Evolutionary conservation across 2,797 vertebrate species (phyloP).

Genomic region (Melanotaenia pygmaea): DNA sequence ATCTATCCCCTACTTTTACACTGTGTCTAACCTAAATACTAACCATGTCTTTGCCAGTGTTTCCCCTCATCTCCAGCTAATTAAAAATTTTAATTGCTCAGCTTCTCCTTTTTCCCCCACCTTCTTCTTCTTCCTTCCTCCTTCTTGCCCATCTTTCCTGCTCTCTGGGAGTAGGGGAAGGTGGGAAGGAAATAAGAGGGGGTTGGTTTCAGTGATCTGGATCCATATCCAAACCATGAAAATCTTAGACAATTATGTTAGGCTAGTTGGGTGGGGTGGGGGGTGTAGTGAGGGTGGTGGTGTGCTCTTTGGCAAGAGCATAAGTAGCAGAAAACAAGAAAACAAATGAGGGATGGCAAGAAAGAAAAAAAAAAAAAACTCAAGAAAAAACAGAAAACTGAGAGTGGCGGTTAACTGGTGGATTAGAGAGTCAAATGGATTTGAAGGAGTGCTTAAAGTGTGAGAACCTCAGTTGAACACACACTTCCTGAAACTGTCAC

Average conservation of each 20-base stretch:
- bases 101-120: not conserved
- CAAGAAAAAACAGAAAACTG: constrained; percentile 22
- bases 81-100: not conserved
- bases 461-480: constrained; percentile 62
- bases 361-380: not conserved
- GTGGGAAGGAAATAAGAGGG: constrained; percentile 3
- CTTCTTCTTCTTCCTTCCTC: not conserved
- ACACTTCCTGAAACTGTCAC: constrained; percentile 62
- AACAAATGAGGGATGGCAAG: not conserved
- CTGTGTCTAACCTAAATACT: not conserved
- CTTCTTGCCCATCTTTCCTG: not conserved
- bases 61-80: not conserved
- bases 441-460: constrained; percentile 67
- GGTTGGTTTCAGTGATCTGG: not conserved
- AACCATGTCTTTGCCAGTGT: not conserved
- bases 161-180: not conserved
- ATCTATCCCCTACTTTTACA: no score
- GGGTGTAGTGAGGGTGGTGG: no score
- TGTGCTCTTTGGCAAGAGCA: constrained; percentile 43
- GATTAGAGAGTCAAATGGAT: constrained; percentile 82
- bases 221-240: constrained; percentile 15
- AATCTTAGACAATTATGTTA: not conserved
- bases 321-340: constrained; percentile 21
- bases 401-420: constrained; percentile 62
- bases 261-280: not conserved